Conservation (phyloP, 2,888 invertebrate genomes). For the Synergus laeviventris region DNA sequence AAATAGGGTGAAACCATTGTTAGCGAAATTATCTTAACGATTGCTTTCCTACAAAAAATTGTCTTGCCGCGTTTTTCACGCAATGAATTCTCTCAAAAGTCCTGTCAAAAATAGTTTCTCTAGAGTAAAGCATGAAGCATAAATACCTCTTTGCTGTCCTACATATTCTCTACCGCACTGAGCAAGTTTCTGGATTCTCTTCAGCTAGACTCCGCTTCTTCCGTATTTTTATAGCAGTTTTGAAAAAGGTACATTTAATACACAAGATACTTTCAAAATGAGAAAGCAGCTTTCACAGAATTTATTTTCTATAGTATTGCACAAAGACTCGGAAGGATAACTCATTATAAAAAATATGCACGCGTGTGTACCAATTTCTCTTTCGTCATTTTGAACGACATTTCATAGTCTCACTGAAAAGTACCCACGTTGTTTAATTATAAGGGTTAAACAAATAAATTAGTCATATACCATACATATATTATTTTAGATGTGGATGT, state of each 20-base stretch:
- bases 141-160: background rate
- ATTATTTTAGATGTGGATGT: constrained; percentile 80
- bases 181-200: background rate
- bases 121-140: background rate
- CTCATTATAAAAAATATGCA: background rate
- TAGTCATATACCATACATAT: background rate
- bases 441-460: background rate
- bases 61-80: background rate
- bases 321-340: background rate
- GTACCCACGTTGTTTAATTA: too few relatives aligned
- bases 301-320: background rate
- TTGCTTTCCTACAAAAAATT: background rate
- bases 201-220: background rate
- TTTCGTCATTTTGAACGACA: too few relatives aligned
- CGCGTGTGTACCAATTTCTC: too few relatives aligned
- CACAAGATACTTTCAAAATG: background rate
- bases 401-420: too few relatives aligned
- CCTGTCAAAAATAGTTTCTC: background rate
- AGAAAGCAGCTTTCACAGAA: background rate
- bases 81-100: background rate
- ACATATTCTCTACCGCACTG: background rate
- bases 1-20: background rate
- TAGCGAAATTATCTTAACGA: background rate
- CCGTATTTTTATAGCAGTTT: background rate
- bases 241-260: background rate